These are phyloP conservation scores for Muscicapa striata DNA, from an alignment of 2,797 vertebrate genomes.

Conservation along the genomic window DNA sequence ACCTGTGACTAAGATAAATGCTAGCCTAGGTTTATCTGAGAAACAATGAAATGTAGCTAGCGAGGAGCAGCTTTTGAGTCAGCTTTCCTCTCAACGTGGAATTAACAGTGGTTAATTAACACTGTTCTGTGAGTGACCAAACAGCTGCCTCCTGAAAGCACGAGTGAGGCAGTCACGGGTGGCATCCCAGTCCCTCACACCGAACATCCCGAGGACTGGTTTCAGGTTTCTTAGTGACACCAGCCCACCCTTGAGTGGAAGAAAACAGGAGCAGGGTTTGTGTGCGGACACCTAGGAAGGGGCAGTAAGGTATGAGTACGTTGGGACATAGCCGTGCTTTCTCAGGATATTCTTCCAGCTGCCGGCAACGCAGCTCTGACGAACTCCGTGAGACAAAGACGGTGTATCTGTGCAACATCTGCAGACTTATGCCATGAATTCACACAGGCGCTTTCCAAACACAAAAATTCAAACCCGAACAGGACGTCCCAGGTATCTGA, in stretches of 20 bases:
- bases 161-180: accelerated
- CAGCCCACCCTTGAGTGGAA: neutral
- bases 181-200: neutral
- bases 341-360: neutral
- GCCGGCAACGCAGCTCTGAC: accelerated
- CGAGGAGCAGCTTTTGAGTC: neutral
- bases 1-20: slow-evolving; percentile 54
- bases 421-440: neutral
- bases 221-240: neutral
- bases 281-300: neutral
- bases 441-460: neutral
- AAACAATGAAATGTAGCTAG: slow-evolving; percentile 3
- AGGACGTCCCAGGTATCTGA: accelerated
- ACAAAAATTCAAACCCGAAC: neutral
- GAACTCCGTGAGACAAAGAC: neutral
- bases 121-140: neutral
- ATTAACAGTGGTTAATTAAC: neutral
- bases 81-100: neutral
- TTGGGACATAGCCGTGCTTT: neutral
- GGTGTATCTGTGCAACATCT: accelerated
- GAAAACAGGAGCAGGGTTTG: neutral
- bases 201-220: neutral
- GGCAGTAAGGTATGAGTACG: accelerated
- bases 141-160: neutral
- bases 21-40: slow-evolving; percentile 31